Percentiles rank a stretch among this genome's conserved stretches.
Evolutionary conservation across 2,113 vertebrate species (phyloP).

Genomic region (Erythrolamprus reginae): DNA sequence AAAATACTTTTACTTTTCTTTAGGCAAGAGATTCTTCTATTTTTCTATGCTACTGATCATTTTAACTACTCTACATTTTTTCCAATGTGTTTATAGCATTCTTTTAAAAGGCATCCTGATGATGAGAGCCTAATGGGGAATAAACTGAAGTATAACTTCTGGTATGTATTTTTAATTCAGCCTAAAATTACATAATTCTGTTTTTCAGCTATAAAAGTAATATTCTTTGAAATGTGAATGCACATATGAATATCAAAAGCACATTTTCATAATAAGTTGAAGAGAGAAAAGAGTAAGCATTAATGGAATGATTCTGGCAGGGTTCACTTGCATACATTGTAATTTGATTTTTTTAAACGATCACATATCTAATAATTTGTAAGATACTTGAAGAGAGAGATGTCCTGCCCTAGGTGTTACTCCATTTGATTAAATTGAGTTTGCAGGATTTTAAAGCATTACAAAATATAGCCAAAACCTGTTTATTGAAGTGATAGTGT

Average conservation of each 20-base stretch:
- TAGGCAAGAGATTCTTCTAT: background rate
- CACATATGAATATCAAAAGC: background rate
- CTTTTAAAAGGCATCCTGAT: too few species aligned
- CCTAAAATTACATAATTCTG: background rate
- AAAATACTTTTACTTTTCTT: background rate
- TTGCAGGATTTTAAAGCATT: background rate
- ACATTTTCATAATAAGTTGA: background rate
- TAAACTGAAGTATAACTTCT: background rate
- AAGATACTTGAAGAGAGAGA: background rate
- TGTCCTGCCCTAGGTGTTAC: background rate
- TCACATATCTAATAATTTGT: background rate
- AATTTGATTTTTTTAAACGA: background rate
- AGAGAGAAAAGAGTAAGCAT: background rate
- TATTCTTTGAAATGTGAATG: background rate
- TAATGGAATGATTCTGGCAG: background rate
- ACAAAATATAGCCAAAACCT: background rate
- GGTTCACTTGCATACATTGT: background rate
- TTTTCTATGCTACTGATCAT: background rate
- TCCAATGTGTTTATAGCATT: background rate
- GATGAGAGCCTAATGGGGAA: background rate
- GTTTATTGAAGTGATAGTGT: background rate
- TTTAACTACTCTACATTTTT: background rate
- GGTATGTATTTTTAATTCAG: background rate
- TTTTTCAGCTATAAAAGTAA: background rate
- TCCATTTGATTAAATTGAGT: background rate